phyloP scores from a whole-genome alignment of 2,888 invertebrate species.

The Cryptus armator region DNA sequence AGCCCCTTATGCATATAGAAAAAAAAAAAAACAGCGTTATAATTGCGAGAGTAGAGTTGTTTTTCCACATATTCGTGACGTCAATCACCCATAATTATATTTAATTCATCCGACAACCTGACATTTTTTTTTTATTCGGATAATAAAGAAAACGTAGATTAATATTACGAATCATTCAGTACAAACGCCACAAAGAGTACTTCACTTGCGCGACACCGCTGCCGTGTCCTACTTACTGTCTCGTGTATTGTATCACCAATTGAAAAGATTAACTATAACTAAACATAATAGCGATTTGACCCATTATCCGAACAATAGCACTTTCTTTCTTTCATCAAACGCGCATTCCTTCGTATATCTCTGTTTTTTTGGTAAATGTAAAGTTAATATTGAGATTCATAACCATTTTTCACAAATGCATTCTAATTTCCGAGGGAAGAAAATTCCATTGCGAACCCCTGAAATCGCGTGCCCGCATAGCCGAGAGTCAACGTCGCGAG shows the following conservation, averaged over 20 bases:
- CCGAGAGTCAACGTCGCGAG: conserved; percentile 75
- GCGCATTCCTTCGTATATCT: not conserved
- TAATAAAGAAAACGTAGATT: not conserved
- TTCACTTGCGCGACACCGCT: not conserved
- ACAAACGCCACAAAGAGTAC: not conserved
- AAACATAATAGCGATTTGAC: not conserved
- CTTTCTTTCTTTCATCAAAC: not conserved
- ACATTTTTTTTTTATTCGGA: not conserved
- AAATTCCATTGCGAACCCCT: conserved; percentile 40
- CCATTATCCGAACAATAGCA: not conserved
- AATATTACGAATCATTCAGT: not conserved
- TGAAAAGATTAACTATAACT: not conserved
- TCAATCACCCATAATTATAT: not conserved
- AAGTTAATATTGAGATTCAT: not conserved
- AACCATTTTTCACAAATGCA: conserved; percentile 23
- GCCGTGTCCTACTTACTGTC: no score
- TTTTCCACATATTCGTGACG: not conserved
- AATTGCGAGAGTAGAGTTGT: not conserved
- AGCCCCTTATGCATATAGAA: not conserved
- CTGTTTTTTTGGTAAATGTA: not conserved
- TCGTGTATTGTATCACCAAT: not conserved
- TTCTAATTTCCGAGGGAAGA: conserved; percentile 20
- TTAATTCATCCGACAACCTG: not conserved
- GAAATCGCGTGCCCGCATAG: conserved; percentile 73
- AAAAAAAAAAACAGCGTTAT: not conserved